phyloP scores from a whole-genome alignment of 2,797 vertebrate genomes.

The Pogoniulus pusillus region DNA sequence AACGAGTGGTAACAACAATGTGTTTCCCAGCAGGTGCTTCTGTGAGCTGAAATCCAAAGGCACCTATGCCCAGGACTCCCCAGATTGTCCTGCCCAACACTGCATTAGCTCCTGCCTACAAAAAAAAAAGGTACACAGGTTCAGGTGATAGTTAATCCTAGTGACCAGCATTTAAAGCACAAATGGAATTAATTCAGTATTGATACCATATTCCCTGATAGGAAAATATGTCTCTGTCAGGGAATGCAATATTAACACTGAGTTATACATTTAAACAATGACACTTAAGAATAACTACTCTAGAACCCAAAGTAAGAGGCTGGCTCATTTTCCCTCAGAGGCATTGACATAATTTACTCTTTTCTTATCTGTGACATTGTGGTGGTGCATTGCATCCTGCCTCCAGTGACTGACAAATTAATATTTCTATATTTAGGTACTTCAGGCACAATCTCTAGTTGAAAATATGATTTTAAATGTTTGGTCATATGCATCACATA shows the following conservation, averaged over 20 bases:
- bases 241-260: not conserved
- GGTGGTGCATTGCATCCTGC: not conserved
- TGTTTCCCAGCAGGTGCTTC: constrained; percentile 85
- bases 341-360: not conserved
- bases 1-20: constrained; percentile 91
- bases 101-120: constrained; percentile 83
- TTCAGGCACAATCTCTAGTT: not conserved
- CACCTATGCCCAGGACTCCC: constrained; percentile 90
- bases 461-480: not conserved
- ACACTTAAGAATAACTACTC: not conserved
- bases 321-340: not conserved
- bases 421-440: not conserved
- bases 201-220: no score
- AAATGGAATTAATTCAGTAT: not conserved
- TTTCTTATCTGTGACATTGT: not conserved
- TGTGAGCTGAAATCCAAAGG: constrained; percentile 92
- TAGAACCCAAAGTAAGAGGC: not conserved
- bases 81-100: constrained; percentile 91
- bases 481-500: not conserved
- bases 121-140: not conserved
- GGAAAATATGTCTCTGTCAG: not conserved
- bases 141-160: not conserved
- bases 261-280: not conserved
- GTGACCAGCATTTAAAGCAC: not conserved
- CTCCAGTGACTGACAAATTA: not conserved